Evolutionary conservation across 35 echinoderm and acorn worm genomes (phyloP).

Genomic region (Apostichopus japonicus): DNA sequence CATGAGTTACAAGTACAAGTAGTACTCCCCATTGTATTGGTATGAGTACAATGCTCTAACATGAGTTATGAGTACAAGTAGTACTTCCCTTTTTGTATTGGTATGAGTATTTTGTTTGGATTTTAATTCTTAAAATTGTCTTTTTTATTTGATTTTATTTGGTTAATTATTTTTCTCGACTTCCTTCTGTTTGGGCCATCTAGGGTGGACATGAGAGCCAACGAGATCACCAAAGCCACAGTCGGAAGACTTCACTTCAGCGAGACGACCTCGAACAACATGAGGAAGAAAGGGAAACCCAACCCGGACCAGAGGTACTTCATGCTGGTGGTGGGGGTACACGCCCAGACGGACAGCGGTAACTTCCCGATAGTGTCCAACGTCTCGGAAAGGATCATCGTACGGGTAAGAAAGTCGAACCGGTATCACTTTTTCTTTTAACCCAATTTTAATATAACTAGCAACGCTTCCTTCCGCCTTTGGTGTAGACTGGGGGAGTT

Average conservation of each 20-base stretch:
- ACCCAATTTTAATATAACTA: not conserved
- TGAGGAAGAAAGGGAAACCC: slow-evolving; percentile 98
- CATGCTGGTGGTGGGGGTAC: slow-evolving; percentile 84
- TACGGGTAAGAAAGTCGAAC: slow-evolving; percentile 70
- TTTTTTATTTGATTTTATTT: not conserved
- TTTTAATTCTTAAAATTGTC: not conserved
- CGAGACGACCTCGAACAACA: slow-evolving; percentile 96
- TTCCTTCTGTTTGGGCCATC: not conserved
- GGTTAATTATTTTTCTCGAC: not conserved
- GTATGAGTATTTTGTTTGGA: too few relatives aligned
- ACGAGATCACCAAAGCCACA: slow-evolving; percentile 86
- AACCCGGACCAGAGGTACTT: slow-evolving; percentile 98
- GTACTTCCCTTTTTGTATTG: too few relatives aligned
- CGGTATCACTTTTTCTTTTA: not conserved
- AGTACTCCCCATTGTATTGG: too few relatives aligned
- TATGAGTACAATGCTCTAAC: too few relatives aligned
- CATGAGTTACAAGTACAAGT: too few relatives aligned
- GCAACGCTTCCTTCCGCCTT: too few relatives aligned
- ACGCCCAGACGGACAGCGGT: slow-evolving; percentile 70
- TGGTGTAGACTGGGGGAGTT: too few relatives aligned
- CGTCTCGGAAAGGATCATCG: slow-evolving; percentile 93
- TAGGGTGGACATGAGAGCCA: slow-evolving; percentile 81
- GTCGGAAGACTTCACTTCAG: slow-evolving; percentile 95
- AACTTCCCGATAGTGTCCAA: slow-evolving; percentile 60
- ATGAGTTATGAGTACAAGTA: too few relatives aligned